A percentile compares a stretch with the other conserved stretches of the same genome.
These are phyloP conservation scores for Sitta carolinensis DNA, from an alignment of 2,797 vertebrate genomes.

Conservation along the genomic window DNA sequence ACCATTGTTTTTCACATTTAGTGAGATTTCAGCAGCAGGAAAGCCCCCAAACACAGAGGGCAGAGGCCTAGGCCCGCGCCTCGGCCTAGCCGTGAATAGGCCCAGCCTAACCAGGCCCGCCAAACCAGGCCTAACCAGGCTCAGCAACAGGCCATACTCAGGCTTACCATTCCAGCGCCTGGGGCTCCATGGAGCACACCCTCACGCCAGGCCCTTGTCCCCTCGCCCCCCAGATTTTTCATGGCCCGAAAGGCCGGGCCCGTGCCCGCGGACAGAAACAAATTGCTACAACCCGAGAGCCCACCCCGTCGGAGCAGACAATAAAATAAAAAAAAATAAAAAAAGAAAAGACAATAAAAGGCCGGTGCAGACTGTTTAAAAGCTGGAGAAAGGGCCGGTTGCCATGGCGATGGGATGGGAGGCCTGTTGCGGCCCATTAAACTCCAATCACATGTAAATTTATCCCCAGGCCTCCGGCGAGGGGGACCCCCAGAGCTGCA, in stretches of 20 bases:
- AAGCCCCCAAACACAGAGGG: too few relatives aligned
- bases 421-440: slow-evolving; percentile 87
- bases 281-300: slow-evolving; percentile 93
- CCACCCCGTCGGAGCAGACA: slow-evolving; percentile 84
- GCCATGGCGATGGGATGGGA: slow-evolving; percentile 81
- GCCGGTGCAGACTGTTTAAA: slow-evolving; percentile 89
- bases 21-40: too few relatives aligned
- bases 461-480: slow-evolving; percentile 71
- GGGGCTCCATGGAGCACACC: slow-evolving; percentile 89
- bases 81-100: too few relatives aligned
- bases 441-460: slow-evolving; percentile 94
- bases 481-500: slow-evolving; percentile 54
- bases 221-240: slow-evolving; percentile 86
- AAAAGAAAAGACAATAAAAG: slow-evolving; percentile 81
- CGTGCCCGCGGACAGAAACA: slow-evolving; percentile 87
- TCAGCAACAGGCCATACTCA: too few relatives aligned
- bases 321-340: slow-evolving; percentile 55
- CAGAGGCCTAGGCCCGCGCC: too few relatives aligned
- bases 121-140: too few relatives aligned
- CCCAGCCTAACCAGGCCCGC: too few relatives aligned
- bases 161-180: slow-evolving; percentile 85
- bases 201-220: slow-evolving; percentile 87
- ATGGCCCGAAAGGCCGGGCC: slow-evolving; percentile 81
- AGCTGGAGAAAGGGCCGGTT: slow-evolving; percentile 91
- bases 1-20: too few relatives aligned